Evolutionary conservation across 2,888 invertebrate genomes (phyloP), one percentile per base, ranked within the genome.

Genomic region (Prosopocoilus inquinatus): DNA sequence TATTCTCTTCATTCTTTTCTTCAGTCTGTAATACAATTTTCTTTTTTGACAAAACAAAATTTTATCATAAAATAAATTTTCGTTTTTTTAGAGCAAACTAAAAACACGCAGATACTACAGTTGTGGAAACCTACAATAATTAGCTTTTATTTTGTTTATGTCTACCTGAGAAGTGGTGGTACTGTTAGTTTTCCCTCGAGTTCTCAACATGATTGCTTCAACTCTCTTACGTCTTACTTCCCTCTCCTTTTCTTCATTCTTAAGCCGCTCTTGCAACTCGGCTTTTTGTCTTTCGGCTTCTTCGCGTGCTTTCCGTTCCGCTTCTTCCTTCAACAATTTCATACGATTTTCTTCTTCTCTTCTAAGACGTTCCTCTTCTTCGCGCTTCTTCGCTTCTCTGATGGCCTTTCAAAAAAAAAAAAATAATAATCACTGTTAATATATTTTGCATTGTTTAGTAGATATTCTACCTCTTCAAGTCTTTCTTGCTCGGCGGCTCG

Each of bases 191-290:
- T 75, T 76, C 47, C 83, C 84, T 63, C 94, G 82, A n/a, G 94
- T 95, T 69, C 95, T 81, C 50, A 88, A 85, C 95, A 95, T 95
- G 70, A 95, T 95, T 53, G 92, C 93, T 77, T 94, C 94, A 16
- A 95, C 94, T 55, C 94, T 83, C 77, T 93, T 94, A 68, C 94
- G 90, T 69, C 96, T 81, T 56, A 89, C 90, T 68, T 91, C 85
- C 55, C 96, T 81, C 74, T 96, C 96, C 71, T 89, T 90, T 77
- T 96, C 96, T 75, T 96, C 96, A 64, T 87, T 86, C 71, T 87
- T 88, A 58, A 90, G 81, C 57, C 88, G 83, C 75, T 94, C 93
- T 50, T 90, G 90, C 75, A 90, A 88, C 77, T 94, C 94, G 62
- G 86, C 81, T 70, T 91, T 87, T 75, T 88, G 82, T 66, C 85